Conservation (phyloP, 2,888 invertebrate species). For the Melanargia galathea region DNA sequence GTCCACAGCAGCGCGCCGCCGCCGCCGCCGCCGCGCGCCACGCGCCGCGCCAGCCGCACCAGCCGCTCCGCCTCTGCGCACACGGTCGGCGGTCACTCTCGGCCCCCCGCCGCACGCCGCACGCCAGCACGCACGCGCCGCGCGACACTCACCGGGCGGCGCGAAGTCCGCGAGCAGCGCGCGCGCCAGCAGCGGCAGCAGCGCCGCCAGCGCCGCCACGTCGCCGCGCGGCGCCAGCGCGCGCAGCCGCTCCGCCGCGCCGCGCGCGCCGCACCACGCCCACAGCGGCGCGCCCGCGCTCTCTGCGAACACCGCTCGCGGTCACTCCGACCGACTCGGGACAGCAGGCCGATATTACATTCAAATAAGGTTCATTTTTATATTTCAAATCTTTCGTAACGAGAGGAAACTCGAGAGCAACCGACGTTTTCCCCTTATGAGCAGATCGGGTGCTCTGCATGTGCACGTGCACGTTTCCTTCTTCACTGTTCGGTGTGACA, state of each 20-base stretch:
- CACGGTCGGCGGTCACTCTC: constrained; percentile 34
- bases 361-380: too few species aligned
- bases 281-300: constrained; percentile 48
- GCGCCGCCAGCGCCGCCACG: constrained; percentile 42
- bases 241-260: constrained; percentile 38
- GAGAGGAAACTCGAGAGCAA: too few species aligned
- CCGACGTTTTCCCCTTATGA: too few species aligned
- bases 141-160: constrained; percentile 40
- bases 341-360: too few species aligned
- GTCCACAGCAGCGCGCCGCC: constrained; percentile 41
- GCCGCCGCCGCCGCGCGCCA: constrained; percentile 37
- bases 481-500: too few species aligned
- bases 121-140: constrained; percentile 36
- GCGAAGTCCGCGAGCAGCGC: constrained; percentile 41
- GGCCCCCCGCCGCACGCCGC: constrained; percentile 30
- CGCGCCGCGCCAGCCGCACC: constrained; percentile 41
- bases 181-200: constrained; percentile 49
- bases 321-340: too few species aligned
- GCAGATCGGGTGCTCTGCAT: too few species aligned
- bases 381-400: too few species aligned
- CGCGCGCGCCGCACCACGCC: constrained; percentile 39
- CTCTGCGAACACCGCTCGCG: constrained; percentile 33
- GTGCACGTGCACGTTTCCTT: too few species aligned
- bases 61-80: constrained; percentile 38
- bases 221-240: constrained; percentile 29